Evolutionary conservation across 2,888 invertebrate genomes (phyloP), one percentile per base, ranked within the genome.

Genomic region (Harpalus rubripes): DNA sequence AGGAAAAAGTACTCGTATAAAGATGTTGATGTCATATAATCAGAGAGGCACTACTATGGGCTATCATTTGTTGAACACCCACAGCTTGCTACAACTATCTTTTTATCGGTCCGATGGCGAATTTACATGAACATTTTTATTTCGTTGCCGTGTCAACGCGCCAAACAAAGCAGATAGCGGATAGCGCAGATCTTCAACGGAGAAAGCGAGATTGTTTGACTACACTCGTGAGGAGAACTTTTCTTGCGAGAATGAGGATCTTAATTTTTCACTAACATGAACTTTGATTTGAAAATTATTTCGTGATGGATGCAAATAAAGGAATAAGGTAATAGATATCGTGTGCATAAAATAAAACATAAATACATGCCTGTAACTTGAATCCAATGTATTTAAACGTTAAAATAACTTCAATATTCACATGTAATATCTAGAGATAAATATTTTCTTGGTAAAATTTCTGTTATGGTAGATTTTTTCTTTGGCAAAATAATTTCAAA

Each of bases 51-150:
- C 3, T 22, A n/a, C 63, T 63, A 74, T 41, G n/a, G 58, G 56
- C 56, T 32, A 61, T 61, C 79, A 80, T 59, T 80, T 80, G 79
- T 80, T 58, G 10, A 80, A 80, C 79, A 80, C 79, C 79, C 79
- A 80, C 79, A 39, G 32, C 61, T 52, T 32, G 5, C 32, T 5
- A 32, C 18, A 12, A 58, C 78, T 39, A 72, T 72, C 10, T 74
- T 74, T 74, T 74, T 52, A 52, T 74, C 52, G 74, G 39, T 76
- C 52, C 41, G 41, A 18, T 78, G 26, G 78, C 78, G 32, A 78
- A 56, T 52, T 78, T 78, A 78, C 78, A 78, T 78, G 26, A 26
- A 78, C 52, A 56, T 44, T 76, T 58, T 78, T 78, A 58, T 78
- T 78, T 78, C 56, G 10, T 56, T 26, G 8, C 58, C 26, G 26